A percentile compares a stretch with the other conserved stretches of the same genome.
These are phyloP conservation scores for Seira musarum DNA, from an alignment of 2,888 invertebrate genomes.

Conservation along the genomic window DNA sequence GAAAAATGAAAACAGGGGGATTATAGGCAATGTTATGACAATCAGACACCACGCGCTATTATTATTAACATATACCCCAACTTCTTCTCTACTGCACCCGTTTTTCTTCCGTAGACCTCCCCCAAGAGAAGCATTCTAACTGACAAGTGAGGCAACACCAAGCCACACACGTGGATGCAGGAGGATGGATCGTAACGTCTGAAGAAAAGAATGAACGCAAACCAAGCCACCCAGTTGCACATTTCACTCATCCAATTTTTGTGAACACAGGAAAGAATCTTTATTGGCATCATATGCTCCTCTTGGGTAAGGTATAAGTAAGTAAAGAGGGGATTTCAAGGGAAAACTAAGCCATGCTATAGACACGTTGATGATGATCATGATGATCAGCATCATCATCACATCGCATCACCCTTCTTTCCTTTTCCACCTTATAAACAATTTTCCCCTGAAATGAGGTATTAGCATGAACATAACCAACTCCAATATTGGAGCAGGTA, in stretches of 20 bases:
- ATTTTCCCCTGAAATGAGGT: slow-evolving; percentile 29
- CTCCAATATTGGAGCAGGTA: neutral
- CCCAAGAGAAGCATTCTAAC: slow-evolving; percentile 56
- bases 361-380: neutral
- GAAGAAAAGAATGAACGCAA: too few species aligned
- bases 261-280: slow-evolving; percentile 24
- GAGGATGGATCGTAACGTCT: too few species aligned
- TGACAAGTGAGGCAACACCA: slow-evolving; percentile 41
- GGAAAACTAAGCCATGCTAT: slow-evolving; percentile 47
- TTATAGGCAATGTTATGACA: slow-evolving; percentile 57
- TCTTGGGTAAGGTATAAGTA: slow-evolving; percentile 12
- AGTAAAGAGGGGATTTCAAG: slow-evolving; percentile 37
- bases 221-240: slow-evolving; percentile 40
- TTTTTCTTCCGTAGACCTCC: slow-evolving; percentile 56
- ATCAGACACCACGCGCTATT: slow-evolving; percentile 48
- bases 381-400: slow-evolving; percentile 22
- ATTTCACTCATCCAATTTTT: slow-evolving; percentile 38
- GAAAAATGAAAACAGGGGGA: slow-evolving; percentile 58
- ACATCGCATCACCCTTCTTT: slow-evolving; percentile 26
- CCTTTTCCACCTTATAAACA: slow-evolving; percentile 11
- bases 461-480: slow-evolving; percentile 18
- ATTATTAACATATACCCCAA: slow-evolving; percentile 55
- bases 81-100: slow-evolving; percentile 19
- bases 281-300: slow-evolving; percentile 51
- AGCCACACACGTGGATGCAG: slow-evolving; percentile 51